Evolutionary conservation across 2,797 vertebrate genomes (phyloP).

Genomic region (Prionace glauca): DNA sequence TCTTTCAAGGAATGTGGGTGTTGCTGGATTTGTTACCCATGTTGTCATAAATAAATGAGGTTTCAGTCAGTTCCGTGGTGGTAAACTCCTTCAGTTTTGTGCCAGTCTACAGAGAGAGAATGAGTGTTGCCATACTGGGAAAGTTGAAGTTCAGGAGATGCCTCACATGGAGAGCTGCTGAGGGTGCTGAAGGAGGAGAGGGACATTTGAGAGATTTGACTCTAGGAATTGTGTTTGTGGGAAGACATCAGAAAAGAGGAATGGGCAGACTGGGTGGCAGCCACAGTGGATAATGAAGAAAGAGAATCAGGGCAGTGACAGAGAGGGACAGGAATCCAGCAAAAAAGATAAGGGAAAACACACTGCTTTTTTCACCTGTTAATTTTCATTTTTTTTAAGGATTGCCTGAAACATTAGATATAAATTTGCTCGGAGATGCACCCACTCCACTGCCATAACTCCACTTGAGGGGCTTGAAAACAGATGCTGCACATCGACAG

Average conservation of each 20-base stretch:
- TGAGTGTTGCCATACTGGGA: neutral
- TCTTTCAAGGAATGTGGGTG: too few species aligned
- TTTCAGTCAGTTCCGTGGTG: neutral
- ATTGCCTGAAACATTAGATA: neutral
- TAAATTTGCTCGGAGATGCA: neutral
- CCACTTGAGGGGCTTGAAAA: too few species aligned
- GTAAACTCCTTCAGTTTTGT: neutral
- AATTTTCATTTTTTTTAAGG: neutral
- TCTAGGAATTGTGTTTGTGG: neutral
- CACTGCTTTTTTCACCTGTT: neutral
- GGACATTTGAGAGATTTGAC: neutral
- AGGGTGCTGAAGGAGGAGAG: neutral
- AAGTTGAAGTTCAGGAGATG: neutral
- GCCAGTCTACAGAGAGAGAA: neutral
- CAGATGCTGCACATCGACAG: neutral
- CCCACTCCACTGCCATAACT: neutral
- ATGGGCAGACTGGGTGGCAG: neutral
- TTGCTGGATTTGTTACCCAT: too few species aligned
- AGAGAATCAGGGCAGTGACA: neutral
- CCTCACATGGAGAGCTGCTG: neutral
- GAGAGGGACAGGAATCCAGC: neutral
- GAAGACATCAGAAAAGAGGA: neutral
- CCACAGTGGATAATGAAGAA: neutral
- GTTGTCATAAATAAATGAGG: neutral
- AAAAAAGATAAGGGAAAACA: neutral